Conservation (phyloP, 2,113 vertebrate species). For the Urocynchramus pylzowi region DNA sequence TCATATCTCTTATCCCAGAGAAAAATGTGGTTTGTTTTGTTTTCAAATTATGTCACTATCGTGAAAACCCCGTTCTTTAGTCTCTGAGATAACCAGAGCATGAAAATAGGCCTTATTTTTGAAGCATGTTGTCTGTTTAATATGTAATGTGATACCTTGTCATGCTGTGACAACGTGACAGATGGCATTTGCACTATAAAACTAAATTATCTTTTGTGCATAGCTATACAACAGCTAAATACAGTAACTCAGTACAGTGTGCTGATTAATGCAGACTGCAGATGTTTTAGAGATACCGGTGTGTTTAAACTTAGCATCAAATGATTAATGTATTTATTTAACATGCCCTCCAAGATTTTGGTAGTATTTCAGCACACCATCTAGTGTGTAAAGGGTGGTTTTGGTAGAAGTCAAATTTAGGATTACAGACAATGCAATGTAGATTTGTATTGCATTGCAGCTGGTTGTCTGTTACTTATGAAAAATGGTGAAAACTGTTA, state of each 20-base stretch:
- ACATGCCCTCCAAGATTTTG: neutral
- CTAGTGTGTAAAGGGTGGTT: neutral
- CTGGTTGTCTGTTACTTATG: neutral
- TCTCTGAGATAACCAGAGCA: slow-evolving; percentile 30
- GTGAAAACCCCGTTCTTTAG: neutral
- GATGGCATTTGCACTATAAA: slow-evolving; percentile 67
- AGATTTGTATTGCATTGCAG: neutral
- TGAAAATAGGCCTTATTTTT: slow-evolving; percentile 61
- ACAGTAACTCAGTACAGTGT: slow-evolving; percentile 36
- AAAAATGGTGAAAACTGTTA: neutral
- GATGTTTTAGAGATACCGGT: slow-evolving; percentile 58
- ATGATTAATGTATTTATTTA: slow-evolving; percentile 32
- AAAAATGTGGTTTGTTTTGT: neutral
- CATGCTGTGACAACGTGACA: slow-evolving; percentile 71
- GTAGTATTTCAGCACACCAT: neutral
- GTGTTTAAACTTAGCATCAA: slow-evolving; percentile 1
- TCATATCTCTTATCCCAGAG: neutral
- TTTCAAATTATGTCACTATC: neutral
- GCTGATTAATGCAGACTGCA: slow-evolving; percentile 59
- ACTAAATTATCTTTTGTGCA: slow-evolving; percentile 72
- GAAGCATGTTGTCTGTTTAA: slow-evolving; percentile 69
- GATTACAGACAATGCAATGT: neutral
- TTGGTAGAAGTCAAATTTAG: neutral
- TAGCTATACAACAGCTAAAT: slow-evolving; percentile 59
- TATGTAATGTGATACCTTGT: slow-evolving; percentile 76